Percentiles rank a stretch among this genome's conserved stretches.
phyloP scores from a whole-genome alignment of 2,113 vertebrate genomes.

The Gasterosteus aculeatus region DNA sequence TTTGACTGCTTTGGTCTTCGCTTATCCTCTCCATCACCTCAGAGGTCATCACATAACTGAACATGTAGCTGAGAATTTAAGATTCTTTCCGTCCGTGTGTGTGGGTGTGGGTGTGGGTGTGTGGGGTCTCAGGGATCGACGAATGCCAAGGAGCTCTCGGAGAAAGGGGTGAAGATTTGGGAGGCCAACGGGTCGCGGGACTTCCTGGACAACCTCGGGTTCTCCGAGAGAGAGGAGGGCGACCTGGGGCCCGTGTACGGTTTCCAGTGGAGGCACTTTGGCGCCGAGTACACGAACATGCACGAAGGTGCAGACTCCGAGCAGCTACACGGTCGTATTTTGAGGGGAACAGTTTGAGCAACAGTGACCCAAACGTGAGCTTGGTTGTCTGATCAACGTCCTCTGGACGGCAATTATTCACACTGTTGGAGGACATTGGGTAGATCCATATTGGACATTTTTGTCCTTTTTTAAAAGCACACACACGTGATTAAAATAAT shows the following conservation, averaged over 20 bases:
- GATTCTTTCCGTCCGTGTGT: too few species aligned
- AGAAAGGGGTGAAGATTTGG: constrained; percentile 96
- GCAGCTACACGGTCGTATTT: not conserved
- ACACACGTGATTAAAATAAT: too few species aligned
- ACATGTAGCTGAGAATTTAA: not conserved
- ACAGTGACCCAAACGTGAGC: not conserved
- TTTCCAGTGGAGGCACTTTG: constrained; percentile 98
- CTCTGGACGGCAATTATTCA: not conserved
- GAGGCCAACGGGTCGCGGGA: constrained; percentile 93
- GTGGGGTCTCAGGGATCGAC: constrained; percentile 88
- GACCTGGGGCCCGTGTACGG: constrained; percentile 97
- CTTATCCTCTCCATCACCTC: too few species aligned
- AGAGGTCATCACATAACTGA: too few species aligned
- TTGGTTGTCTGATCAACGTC: not conserved
- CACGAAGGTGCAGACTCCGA: constrained; percentile 82
- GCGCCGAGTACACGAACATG: constrained; percentile 94
- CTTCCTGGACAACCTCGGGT: constrained; percentile 92
- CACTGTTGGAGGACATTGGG: not conserved
- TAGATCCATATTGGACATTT: not conserved
- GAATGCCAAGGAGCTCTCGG: constrained; percentile 93
- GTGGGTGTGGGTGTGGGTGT: not conserved
- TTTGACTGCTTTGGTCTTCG: too few species aligned
- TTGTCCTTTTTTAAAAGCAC: too few species aligned
- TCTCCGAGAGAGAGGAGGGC: constrained; percentile 89
- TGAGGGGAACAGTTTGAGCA: too few species aligned